These are phyloP conservation scores for Aphelinus atriplicis DNA, from an alignment of 1,140 invertebrate species.

Conservation along the genomic window DNA sequence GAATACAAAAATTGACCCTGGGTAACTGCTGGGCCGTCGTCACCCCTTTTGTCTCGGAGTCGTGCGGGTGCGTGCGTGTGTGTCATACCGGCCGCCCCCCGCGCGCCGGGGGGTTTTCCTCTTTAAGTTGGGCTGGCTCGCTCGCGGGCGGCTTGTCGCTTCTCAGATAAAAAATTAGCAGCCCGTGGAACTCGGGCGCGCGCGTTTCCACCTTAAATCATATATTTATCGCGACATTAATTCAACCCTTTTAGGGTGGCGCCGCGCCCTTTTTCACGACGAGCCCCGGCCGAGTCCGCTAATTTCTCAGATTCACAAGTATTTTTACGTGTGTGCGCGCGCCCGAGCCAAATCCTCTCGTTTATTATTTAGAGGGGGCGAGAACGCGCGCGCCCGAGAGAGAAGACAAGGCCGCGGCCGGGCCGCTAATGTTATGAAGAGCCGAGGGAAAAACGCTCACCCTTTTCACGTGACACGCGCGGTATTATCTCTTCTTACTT, in stretches of 20 bases:
- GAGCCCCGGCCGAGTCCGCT: conserved; percentile 50
- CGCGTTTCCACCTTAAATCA: conserved; percentile 68
- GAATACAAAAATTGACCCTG: not conserved
- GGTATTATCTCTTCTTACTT: conserved; percentile 60
- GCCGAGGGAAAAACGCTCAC: conserved; percentile 44
- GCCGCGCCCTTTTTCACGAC: conserved; percentile 55
- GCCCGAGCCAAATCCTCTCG: conserved; percentile 61
- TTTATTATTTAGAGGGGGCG: conserved; percentile 66
- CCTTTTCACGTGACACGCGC: conserved; percentile 57
- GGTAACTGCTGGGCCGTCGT: not conserved
- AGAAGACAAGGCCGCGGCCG: conserved; percentile 27
- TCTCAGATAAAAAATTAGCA: conserved; percentile 68
- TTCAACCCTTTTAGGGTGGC: conserved; percentile 65
- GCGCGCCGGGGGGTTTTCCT: conserved; percentile 9
- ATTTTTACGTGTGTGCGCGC: conserved; percentile 62
- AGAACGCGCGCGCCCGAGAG: conserved; percentile 30
- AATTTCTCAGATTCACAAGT: conserved; percentile 68
- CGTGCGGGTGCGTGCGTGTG: too few relatives aligned
- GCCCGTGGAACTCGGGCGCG: conserved; percentile 56
- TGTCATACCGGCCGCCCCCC: not conserved
- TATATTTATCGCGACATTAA: conserved; percentile 69
- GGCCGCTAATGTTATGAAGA: conserved; percentile 30
- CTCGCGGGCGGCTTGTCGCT: conserved; percentile 45
- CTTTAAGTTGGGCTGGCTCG: conserved; percentile 1
- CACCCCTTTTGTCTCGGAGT: not conserved